A percentile compares a stretch with the other conserved stretches of the same genome.
Evolutionary conservation across 1,140 invertebrate genomes (phyloP).

Genomic region (Ceratina australensis): DNA sequence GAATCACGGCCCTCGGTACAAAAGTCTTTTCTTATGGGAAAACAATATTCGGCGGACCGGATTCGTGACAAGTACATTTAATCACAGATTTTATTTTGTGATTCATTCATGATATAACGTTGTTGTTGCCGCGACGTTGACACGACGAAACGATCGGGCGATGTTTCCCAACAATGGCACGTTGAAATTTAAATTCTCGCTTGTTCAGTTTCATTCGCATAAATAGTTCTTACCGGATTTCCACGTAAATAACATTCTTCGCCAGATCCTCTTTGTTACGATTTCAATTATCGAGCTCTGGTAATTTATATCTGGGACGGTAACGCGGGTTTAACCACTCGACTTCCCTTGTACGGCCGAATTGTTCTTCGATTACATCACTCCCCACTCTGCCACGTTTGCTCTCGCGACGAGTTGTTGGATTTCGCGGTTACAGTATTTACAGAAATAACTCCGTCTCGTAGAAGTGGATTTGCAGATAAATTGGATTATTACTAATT

Average conservation of each 20-base stretch:
- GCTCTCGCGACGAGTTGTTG: background rate
- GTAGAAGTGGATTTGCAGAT: slow-evolving; percentile 25
- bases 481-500: slow-evolving; percentile 27
- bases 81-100: background rate
- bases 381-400: no score
- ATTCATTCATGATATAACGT: background rate
- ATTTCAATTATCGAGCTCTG: background rate
- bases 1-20: background rate
- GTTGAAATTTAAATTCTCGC: no score
- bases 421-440: slow-evolving; percentile 19
- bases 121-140: no score
- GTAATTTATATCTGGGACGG: background rate
- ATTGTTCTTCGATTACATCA: slow-evolving; percentile 15
- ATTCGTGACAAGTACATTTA: background rate
- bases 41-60: background rate
- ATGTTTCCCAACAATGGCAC: no score
- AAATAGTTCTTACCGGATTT: no score
- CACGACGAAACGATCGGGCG: background rate
- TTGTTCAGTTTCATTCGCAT: no score
- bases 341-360: background rate
- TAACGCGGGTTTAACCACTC: background rate
- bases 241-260: no score
- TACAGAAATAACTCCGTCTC: slow-evolving; percentile 26
- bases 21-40: background rate
- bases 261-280: background rate